Evolutionary conservation across 2,888 invertebrate species (phyloP).

Genomic region (Dioctria rufipes): DNA sequence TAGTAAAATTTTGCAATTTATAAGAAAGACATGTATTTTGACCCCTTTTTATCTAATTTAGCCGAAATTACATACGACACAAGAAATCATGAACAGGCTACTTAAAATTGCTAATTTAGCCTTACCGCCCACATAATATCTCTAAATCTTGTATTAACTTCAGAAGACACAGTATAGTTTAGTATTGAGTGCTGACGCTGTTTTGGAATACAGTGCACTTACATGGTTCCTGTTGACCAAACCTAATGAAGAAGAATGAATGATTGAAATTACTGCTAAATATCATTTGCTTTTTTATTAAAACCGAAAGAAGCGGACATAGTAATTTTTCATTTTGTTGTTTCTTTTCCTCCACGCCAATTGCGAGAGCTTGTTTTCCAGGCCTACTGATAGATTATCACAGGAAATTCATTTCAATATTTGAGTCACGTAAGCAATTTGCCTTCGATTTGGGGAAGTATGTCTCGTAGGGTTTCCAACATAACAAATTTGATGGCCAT

Average conservation of each 20-base stretch:
- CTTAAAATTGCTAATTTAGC: too few relatives aligned
- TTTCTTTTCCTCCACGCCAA: not conserved
- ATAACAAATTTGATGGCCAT: slow-evolving; percentile 22
- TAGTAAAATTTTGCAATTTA: too few relatives aligned
- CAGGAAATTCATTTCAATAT: slow-evolving; percentile 38
- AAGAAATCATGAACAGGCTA: too few relatives aligned
- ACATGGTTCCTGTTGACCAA: too few relatives aligned
- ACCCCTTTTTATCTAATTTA: too few relatives aligned
- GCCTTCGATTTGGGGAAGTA: slow-evolving; percentile 23
- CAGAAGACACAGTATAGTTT: too few relatives aligned
- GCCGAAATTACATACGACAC: too few relatives aligned
- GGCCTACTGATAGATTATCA: slow-evolving; percentile 25
- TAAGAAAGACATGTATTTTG: too few relatives aligned
- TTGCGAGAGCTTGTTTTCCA: not conserved
- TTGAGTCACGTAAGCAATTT: slow-evolving; percentile 46
- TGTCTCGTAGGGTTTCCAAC: slow-evolving; percentile 18
- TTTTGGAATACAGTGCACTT: too few relatives aligned
- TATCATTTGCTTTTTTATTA: slow-evolving; percentile 11
- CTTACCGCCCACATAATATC: too few relatives aligned
- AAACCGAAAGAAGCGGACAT: not conserved
- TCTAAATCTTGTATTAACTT: too few relatives aligned
- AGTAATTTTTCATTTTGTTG: slow-evolving; percentile 14
- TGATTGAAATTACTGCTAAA: not conserved
- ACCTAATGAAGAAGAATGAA: not conserved
- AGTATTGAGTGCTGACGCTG: too few relatives aligned